phyloP scores from a whole-genome alignment of 2,888 invertebrate species.

The Antheraea yamamai region DNA sequence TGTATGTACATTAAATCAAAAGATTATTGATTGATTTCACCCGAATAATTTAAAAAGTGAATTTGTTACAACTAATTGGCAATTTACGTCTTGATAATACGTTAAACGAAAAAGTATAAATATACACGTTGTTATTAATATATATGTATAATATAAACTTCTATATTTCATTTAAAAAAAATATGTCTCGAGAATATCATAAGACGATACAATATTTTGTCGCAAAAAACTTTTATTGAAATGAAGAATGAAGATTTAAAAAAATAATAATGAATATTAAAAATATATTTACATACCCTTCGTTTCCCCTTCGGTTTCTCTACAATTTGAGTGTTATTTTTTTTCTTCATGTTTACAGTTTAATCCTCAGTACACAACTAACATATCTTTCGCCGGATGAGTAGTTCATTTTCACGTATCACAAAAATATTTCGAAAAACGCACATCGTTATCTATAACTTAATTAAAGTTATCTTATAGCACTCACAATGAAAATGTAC shows the following conservation, averaged over 20 bases:
- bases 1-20: not conserved
- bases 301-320: conserved; percentile 66
- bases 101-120: not conserved
- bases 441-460: conserved; percentile 14
- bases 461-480: conserved; percentile 18
- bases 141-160: not conserved
- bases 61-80: not conserved
- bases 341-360: conserved; percentile 49
- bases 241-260: too few relatives aligned
- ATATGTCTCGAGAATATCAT: not conserved
- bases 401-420: conserved; percentile 20
- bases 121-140: too few relatives aligned
- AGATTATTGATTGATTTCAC: not conserved
- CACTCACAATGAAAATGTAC: conserved; percentile 20
- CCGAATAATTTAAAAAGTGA: not conserved
- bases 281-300: conserved; percentile 55
- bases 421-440: conserved; percentile 13
- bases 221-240: not conserved
- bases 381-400: conserved; percentile 5
- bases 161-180: not conserved
- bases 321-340: conserved; percentile 50
- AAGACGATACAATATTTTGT: not conserved
- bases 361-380: conserved; percentile 26
- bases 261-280: not conserved
- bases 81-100: not conserved